Base-by-base conservation (phyloP, 2,888 invertebrate genomes). In the Beris morrisii region DNA sequence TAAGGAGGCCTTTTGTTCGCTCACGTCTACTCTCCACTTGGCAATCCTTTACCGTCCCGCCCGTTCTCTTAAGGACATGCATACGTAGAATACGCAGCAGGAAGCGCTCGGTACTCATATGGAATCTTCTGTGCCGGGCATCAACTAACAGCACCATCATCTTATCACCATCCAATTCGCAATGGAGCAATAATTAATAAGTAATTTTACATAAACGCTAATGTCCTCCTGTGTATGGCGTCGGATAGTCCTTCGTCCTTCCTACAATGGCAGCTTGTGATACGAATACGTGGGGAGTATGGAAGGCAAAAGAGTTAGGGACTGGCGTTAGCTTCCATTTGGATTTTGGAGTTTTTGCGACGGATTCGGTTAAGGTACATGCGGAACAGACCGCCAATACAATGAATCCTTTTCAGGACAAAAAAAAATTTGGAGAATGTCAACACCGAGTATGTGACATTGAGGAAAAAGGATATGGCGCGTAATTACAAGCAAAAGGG, bases 171-270 rank as follows among this genome's bases (percentile, higher is more conserved):
- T 48, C 32, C 45, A 52, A 63, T 45, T 56, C 64, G 11, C 64
- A 6, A 46, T 46, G 48, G 64, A 55, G 64, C 64, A 56, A 64
- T 64, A 64, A 64, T 64, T 64, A 55, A 64, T 56, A 64, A 64
- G 64, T 64, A 64, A 64, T 56, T 61, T 50, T 50, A 53, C 64
- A 64, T 64, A 46, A 64, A 64, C 44, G 64, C 32, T 64, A 64
- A 64, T 56, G 55, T 55, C 46, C 54, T 64, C 22, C 46, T 61
- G 61, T 30, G 52, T 38, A 50, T 61, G 50, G 61, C 61, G 50
- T 61, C 61, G 50, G 52, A 22, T 44, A 50, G 32, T 50, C 31
- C 50, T 50, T 15, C 44, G 54, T 54, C 64, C 64, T 64, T 38
- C 53, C 15, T 15, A 48, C 15, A 13, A 48, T 48, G 15, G n/a